Evolutionary conservation across 2,113 vertebrate genomes (phyloP).

Genomic region (Perca flavescens): DNA sequence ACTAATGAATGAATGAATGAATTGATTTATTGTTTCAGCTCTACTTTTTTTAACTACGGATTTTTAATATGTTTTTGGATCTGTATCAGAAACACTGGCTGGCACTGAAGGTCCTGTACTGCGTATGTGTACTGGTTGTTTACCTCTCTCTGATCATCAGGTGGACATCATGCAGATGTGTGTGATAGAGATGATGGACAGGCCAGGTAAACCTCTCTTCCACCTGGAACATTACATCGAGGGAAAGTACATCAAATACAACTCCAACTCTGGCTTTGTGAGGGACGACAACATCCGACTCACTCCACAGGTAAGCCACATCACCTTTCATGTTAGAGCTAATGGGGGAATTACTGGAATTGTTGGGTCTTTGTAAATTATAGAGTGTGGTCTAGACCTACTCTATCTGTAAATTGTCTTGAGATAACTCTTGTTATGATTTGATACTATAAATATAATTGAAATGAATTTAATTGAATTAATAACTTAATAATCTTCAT

Average conservation of each 20-base stretch:
- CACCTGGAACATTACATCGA: slow-evolving; percentile 99
- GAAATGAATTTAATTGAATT: too few relatives aligned
- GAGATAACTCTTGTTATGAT: too few relatives aligned
- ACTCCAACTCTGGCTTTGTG: slow-evolving; percentile 98
- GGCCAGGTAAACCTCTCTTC: slow-evolving; percentile 90
- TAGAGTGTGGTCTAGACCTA: too few relatives aligned
- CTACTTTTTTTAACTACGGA: neutral
- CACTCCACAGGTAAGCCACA: slow-evolving; percentile 90
- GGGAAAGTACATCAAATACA: slow-evolving; percentile 99
- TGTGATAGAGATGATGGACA: slow-evolving; percentile 90
- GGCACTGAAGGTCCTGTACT: neutral
- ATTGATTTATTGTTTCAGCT: neutral
- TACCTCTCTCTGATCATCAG: slow-evolving; percentile 71
- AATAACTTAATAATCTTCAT: neutral
- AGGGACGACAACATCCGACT: slow-evolving; percentile 96
- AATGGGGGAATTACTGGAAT: too few relatives aligned
- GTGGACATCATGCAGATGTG: slow-evolving; percentile 99
- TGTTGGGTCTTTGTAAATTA: too few relatives aligned
- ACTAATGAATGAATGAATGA: too few relatives aligned
- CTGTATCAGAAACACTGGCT: neutral
- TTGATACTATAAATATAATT: too few relatives aligned
- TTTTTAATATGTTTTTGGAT: too few relatives aligned
- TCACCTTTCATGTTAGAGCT: neutral
- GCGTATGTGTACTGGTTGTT: neutral
- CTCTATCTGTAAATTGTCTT: too few relatives aligned